Base-by-base conservation (phyloP, 2,113 vertebrate species). In the Hipposideros armiger region DNA sequence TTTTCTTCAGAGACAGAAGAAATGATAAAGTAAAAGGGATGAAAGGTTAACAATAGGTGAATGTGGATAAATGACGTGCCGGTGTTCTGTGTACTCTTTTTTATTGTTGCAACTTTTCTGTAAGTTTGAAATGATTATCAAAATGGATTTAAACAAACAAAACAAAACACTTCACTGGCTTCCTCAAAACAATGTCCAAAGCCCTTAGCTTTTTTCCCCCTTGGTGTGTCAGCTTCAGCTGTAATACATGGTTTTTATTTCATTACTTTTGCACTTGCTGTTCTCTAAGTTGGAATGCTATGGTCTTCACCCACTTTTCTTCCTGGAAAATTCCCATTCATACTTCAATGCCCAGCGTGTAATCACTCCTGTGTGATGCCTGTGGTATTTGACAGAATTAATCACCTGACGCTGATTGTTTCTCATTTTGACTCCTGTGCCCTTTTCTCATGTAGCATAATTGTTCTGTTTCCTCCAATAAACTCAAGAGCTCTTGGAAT, bases 61-160 rank as follows among this genome's bases (percentile, higher is more conserved):
- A 7, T 64, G 22, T 72, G 4, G 45, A 8, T 45, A 28, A 77
- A 67, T 17, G 30, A 90, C 15, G 74, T 3, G 9, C 40, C 22
- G 19, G 13, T 64, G 4, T 64, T 80, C 32, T 64, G 5, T 58
- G 9, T n/a, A 42, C 58, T 77, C 20, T 54, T 84, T 62, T 81
- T 45, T 17, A 56, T 70, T 32, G 58, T n/a, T 93, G 52, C 9
- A 32, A 47, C 58, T 94, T 95, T 47, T 52, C 58, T 67, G 2
- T 28, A 78, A 76, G 32, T 62, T 93, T 70, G 28, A 74, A 83
- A 77, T 73, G 4, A 81, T 77, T 85, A 92, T 77, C 26, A 81
- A 88, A 72, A 76, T 13, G 13, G 93, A 58, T 32, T 67, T 80
- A 87, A 73, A 7, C 40, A 42, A 70, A 78, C 54, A 66, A 86